Evolutionary conservation across 2,797 vertebrate species (phyloP).

Genomic region (Cercopithecus petaurista): DNA sequence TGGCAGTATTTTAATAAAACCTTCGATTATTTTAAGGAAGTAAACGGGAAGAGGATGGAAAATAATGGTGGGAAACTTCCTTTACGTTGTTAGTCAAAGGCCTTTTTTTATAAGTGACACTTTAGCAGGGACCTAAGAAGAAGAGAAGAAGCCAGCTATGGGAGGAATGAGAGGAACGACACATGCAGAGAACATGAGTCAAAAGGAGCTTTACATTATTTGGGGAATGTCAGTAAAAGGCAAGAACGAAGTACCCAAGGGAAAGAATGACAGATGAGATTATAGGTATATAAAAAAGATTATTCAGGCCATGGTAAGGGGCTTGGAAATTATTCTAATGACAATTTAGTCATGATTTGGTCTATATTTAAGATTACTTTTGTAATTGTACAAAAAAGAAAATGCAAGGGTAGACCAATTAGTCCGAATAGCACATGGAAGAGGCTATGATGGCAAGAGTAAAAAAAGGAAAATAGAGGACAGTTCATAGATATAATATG

Average conservation of each 20-base stretch:
- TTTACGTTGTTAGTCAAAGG: background rate
- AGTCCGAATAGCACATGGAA: background rate
- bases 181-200: background rate
- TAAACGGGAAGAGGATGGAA: background rate
- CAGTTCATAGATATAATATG: background rate
- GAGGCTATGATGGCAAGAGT: background rate
- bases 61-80: background rate
- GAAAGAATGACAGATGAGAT: background rate
- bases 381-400: background rate
- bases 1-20: background rate
- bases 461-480: background rate
- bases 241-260: background rate
- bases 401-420: background rate
- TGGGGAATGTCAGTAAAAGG: background rate
- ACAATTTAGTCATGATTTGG: background rate
- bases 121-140: background rate
- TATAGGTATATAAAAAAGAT: background rate
- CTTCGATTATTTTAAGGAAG: constrained; percentile 28
- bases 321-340: background rate
- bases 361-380: background rate
- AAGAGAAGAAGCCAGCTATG: background rate
- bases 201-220: background rate
- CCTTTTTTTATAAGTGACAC: background rate
- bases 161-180: background rate
- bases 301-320: fast-evolving